These are phyloP conservation scores for Brachypodius melanocephalos DNA, from an alignment of 2,113 vertebrate species.

Conservation along the genomic window DNA sequence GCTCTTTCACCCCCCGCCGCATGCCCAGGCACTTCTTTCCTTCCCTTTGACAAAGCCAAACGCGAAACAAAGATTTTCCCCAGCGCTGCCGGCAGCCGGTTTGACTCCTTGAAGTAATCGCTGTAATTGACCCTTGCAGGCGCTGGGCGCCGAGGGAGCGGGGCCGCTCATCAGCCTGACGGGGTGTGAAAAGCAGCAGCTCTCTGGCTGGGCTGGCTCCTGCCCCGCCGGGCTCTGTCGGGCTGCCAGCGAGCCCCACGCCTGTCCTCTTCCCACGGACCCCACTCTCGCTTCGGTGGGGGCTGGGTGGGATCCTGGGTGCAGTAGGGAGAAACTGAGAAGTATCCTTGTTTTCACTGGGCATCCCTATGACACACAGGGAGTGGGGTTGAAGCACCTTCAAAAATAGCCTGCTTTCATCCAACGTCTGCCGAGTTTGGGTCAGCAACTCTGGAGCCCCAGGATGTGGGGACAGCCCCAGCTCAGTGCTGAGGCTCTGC, in stretches of 20 bases:
- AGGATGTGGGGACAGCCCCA: accelerated
- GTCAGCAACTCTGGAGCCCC: not conserved
- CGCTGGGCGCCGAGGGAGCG: not conserved
- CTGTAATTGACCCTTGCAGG: slow-evolving; percentile 64
- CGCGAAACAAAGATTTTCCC: slow-evolving; percentile 32
- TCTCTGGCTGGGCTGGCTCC: not conserved
- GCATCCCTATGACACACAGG: accelerated
- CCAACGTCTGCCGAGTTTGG: not conserved
- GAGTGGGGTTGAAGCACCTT: not conserved
- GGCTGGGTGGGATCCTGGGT: not conserved
- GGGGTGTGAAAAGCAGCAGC: slow-evolving; percentile 41
- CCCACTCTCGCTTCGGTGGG: accelerated
- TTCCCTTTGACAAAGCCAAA: slow-evolving; percentile 5
- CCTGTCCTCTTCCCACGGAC: accelerated
- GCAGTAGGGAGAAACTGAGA: not conserved
- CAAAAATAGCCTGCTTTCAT: not conserved
- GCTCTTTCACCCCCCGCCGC: not conserved
- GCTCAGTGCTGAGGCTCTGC: not conserved
- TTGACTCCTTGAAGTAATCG: slow-evolving; percentile 60
- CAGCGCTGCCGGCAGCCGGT: slow-evolving; percentile 14
- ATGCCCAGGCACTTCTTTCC: not conserved
- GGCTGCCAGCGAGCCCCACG: not conserved
- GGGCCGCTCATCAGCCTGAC: not conserved
- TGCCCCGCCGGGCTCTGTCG: not conserved
- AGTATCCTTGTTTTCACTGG: not conserved